A percentile compares a stretch with the other conserved stretches of the same genome.
Conservation (phyloP, 1,140 invertebrate species). For the Frieseomelitta varia region DNA sequence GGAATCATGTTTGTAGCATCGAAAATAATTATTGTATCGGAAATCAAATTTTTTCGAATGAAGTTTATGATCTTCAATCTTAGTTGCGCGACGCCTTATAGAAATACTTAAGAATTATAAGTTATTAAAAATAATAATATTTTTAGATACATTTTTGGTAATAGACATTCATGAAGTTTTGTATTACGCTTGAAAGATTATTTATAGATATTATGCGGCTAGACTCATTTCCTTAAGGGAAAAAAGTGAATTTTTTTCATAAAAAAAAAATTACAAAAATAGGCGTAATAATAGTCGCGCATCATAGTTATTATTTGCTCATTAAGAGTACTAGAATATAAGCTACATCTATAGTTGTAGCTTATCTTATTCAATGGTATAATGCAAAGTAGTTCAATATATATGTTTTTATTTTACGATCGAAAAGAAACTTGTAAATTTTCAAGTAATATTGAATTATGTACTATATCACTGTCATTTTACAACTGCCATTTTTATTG, state of each 20-base stretch:
- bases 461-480: background rate
- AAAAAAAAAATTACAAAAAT: constrained; percentile 49
- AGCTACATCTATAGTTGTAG: constrained; percentile 68
- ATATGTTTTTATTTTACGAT: constrained; percentile 16
- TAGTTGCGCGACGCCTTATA: constrained; percentile 55
- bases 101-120: constrained; percentile 64
- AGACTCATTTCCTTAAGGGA: constrained; percentile 38
- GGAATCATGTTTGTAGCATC: background rate
- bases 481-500: constrained; percentile 10
- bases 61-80: constrained; percentile 30
- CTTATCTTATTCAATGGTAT: constrained; percentile 66
- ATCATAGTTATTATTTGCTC: constrained; percentile 63
- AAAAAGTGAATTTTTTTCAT: constrained; percentile 46
- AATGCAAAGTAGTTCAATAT: constrained; percentile 42
- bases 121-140: constrained; percentile 75
- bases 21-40: background rate
- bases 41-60: background rate
- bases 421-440: constrained; percentile 12
- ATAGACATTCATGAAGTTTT: constrained; percentile 65
- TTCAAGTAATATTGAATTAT: background rate
- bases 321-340: constrained; percentile 58
- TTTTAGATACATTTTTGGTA: constrained; percentile 72
- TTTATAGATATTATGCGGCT: constrained; percentile 46
- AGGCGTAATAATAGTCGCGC: constrained; percentile 53
- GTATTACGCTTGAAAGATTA: constrained; percentile 70